Evolutionary conservation across 64 coral and sea anemone genomes (phyloP).

Genomic region (Porites australiensis): DNA sequence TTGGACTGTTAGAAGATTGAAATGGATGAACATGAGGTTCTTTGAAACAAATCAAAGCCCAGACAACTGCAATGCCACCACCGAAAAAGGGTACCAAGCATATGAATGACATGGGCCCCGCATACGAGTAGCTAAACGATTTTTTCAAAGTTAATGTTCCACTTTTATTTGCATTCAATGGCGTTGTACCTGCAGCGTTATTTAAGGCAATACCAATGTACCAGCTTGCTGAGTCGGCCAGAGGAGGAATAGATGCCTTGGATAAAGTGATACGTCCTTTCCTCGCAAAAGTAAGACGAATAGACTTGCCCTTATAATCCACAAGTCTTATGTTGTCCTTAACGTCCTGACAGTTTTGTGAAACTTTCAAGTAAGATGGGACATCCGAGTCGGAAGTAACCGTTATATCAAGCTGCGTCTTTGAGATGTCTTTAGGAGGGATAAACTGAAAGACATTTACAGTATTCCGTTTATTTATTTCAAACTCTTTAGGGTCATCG

Average conservation of each 20-base stretch:
- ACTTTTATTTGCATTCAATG: neutral
- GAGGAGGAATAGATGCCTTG: conserved; percentile 7
- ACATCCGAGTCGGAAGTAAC: conserved; percentile 20
- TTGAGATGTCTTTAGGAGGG: conserved; percentile 21
- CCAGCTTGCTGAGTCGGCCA: conserved; percentile 36
- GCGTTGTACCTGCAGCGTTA: neutral
- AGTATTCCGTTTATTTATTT: neutral
- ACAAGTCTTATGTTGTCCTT: neutral
- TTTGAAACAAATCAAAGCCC: conserved; percentile 25
- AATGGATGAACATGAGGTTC: neutral
- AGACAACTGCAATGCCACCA: neutral
- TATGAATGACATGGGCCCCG: neutral
- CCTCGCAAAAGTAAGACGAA: conserved; percentile 43
- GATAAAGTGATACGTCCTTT: conserved; percentile 64
- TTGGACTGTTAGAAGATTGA: neutral
- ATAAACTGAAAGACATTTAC: neutral
- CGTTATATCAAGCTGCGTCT: conserved; percentile 59
- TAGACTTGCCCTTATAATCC: neutral
- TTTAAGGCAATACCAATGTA: conserved; percentile 62
- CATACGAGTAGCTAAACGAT: conserved; percentile 44
- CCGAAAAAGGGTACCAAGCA: neutral
- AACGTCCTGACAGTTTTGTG: conserved; percentile 45
- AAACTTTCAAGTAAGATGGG: conserved; percentile 64
- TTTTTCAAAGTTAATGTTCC: conserved; percentile 8
- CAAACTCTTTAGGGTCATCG: neutral